These are phyloP conservation scores for Malurus splendens DNA, from an alignment of 2,797 vertebrate species.

Conservation along the genomic window DNA sequence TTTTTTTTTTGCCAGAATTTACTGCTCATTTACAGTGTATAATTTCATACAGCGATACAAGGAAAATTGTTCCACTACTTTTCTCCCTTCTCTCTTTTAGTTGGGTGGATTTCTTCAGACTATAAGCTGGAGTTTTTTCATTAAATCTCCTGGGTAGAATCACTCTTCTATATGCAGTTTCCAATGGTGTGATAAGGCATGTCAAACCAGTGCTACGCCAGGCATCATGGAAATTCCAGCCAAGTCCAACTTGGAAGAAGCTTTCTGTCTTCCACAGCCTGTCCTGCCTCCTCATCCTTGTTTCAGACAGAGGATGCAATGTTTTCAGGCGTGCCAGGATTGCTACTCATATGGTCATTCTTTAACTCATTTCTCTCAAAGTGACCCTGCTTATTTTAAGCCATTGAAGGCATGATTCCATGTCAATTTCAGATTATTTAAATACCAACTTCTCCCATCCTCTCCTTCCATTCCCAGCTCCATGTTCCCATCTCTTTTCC, in stretches of 20 bases:
- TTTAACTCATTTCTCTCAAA: not conserved
- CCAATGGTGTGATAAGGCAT: not conserved
- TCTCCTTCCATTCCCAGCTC: not conserved
- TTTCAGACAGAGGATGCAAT: not conserved
- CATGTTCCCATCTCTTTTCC: not conserved
- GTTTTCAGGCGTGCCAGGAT: not conserved
- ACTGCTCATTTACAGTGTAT: not conserved
- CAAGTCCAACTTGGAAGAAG: not conserved
- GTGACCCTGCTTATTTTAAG: not conserved
- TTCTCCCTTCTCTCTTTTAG: not conserved
- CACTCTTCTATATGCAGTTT: not conserved
- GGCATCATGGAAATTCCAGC: not conserved
- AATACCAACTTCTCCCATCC: not conserved
- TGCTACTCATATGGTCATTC: not conserved
- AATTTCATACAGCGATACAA: not conserved
- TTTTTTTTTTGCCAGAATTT: not conserved
- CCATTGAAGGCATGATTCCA: not conserved
- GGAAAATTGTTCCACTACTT: not conserved
- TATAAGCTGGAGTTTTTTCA: not conserved
- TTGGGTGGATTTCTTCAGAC: not conserved
- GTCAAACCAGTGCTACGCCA: not conserved
- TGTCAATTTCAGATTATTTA: not conserved
- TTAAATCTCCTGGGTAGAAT: not conserved
- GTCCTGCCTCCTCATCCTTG: not conserved
- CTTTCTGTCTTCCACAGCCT: not conserved